Percentiles rank a stretch among this genome's conserved stretches.
Evolutionary conservation across 2,888 invertebrate genomes (phyloP).

Genomic region (Scelioninae gen. 1): DNA sequence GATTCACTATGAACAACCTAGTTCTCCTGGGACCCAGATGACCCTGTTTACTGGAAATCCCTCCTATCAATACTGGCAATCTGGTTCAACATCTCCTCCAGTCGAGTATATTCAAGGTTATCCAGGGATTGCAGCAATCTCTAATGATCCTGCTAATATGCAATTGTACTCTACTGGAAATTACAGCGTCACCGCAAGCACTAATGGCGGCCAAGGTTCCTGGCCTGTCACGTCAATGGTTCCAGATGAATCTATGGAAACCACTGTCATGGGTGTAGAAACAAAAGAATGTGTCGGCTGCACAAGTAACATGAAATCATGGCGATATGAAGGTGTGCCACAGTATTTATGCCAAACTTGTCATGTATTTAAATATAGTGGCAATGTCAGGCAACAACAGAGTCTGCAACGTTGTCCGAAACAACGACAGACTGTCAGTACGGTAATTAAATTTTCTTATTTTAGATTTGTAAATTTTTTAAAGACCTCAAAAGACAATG

Average conservation of each 20-base stretch:
- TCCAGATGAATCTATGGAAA: slow-evolving; percentile 84
- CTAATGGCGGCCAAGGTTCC: slow-evolving; percentile 85
- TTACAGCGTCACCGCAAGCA: slow-evolving; percentile 82
- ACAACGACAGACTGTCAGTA: slow-evolving; percentile 79
- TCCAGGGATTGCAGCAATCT: slow-evolving; percentile 77
- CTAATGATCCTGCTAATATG: slow-evolving; percentile 78
- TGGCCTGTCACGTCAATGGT: slow-evolving; percentile 85
- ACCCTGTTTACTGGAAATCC: slow-evolving; percentile 86
- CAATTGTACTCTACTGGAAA: slow-evolving; percentile 78
- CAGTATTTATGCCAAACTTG: slow-evolving; percentile 95
- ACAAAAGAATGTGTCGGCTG: slow-evolving; percentile 90
- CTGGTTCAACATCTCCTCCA: slow-evolving; percentile 73
- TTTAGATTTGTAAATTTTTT: too few species aligned
- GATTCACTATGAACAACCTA: slow-evolving; percentile 86
- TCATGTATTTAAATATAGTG: slow-evolving; percentile 85
- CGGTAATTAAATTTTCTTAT: slow-evolving; percentile 75
- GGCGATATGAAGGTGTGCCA: slow-evolving; percentile 94
- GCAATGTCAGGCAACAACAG: slow-evolving; percentile 88
- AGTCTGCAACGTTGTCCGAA: slow-evolving; percentile 82
- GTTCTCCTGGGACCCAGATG: slow-evolving; percentile 87
- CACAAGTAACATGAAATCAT: slow-evolving; percentile 89
- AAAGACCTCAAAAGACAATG: too few species aligned
- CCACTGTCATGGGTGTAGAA: slow-evolving; percentile 84
- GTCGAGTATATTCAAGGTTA: slow-evolving; percentile 81
- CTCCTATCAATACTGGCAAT: slow-evolving; percentile 85